These are phyloP conservation scores for Brachionus plicatilis DNA, from an alignment of 1,140 invertebrate genomes.

Conservation along the genomic window DNA sequence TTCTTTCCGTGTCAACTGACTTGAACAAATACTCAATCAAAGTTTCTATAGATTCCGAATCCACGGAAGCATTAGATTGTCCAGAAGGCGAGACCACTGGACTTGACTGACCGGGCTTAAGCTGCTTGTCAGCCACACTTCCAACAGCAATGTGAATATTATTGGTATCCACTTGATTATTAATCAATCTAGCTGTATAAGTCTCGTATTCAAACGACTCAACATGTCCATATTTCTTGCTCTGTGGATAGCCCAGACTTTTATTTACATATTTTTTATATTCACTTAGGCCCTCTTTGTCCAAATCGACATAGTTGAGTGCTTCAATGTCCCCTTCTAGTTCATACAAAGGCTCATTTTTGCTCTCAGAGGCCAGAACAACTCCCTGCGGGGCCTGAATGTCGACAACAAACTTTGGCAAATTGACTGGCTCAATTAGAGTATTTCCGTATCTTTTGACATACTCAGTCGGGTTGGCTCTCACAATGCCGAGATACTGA, in stretches of 20 bases:
- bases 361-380: not conserved
- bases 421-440: not conserved
- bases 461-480: slow-evolving; percentile 8
- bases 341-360: not conserved
- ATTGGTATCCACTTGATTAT: not conserved
- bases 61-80: not conserved
- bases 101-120: not conserved
- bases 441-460: slow-evolving; percentile 18
- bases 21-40: slow-evolving; percentile 26
- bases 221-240: not conserved
- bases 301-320: slow-evolving; percentile 11
- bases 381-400: not conserved
- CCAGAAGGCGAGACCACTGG: not conserved
- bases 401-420: slow-evolving; percentile 10
- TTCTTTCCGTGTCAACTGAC: not conserved
- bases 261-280: slow-evolving; percentile 23
- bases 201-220: not conserved
- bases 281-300: slow-evolving; percentile 21
- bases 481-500: not conserved
- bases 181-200: not conserved
- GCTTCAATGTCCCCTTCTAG: not conserved
- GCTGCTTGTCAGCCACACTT: not conserved
- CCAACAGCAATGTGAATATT: not conserved
- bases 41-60: slow-evolving; percentile 13
- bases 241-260: not conserved